phyloP scores from a whole-genome alignment of 1,140 invertebrate genomes.

The Bombus balteatus region DNA sequence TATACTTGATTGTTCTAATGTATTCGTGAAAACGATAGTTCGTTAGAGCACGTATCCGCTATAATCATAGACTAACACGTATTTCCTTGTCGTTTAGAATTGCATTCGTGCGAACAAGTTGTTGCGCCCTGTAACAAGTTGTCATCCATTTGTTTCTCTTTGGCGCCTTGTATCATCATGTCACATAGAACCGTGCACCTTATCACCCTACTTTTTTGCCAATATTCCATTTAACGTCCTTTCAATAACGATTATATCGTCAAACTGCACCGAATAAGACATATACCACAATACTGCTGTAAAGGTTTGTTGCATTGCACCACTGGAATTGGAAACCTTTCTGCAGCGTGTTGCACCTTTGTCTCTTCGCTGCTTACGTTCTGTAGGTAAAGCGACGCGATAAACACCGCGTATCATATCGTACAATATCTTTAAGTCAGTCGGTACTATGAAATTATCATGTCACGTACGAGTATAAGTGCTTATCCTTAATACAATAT shows the following conservation, averaged over 20 bases:
- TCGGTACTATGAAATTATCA: neutral
- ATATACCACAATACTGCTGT: neutral
- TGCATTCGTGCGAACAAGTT: neutral
- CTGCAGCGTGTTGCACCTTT: no score
- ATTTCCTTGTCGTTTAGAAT: neutral
- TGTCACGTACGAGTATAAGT: neutral
- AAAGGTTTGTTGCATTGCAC: neutral
- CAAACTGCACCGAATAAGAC: neutral
- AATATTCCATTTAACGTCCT: neutral
- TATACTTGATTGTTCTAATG: neutral
- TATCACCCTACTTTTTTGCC: constrained; percentile 10
- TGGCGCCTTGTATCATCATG: neutral
- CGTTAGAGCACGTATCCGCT: neutral
- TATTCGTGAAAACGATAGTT: neutral
- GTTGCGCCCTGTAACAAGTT: neutral
- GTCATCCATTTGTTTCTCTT: neutral
- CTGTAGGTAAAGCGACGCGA: neutral
- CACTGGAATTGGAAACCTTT: neutral
- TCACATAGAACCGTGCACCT: neutral
- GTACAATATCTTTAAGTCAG: neutral
- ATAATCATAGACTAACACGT: neutral
- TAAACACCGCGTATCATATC: neutral
- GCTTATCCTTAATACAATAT: neutral
- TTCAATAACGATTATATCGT: constrained; percentile 16
- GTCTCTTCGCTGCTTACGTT: no score